Evolutionary conservation across 2,888 invertebrate species (phyloP), one percentile per base, ranked within the genome.

Genomic region (Macrophya alboannulata): DNA sequence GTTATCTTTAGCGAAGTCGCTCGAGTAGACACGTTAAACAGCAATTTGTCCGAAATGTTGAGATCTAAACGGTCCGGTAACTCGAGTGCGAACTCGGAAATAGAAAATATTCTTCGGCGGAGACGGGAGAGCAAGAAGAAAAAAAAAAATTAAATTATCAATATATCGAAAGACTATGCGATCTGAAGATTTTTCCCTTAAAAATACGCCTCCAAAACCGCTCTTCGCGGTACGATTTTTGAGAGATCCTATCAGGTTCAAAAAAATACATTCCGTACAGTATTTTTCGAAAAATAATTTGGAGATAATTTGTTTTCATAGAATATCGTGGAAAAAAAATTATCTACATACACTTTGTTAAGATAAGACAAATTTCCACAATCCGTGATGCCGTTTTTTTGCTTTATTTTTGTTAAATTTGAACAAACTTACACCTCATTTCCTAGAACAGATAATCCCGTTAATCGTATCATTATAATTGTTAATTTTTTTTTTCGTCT

Each of bases 1-100:
- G 81, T 81, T 81, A 81, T 81, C 81, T 81, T 81, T 6, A 40
- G n/a, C 81, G 17, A 59, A 81, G 37, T 62, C 62, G 37, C 62
- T 81, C 43, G 59, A 59, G 37, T 43, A 40, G 59, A 81, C n/a
- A 81, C 40, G 48, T 51, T 59, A 31, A 21, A 51, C 81, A 62
- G 37, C 21, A 43, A 62, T 59, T 81, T 31, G 59, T 81, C 81
- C 4, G 40, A 62, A 62, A 81, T 43, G 40, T 81, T 25, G 76
- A 77, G 45, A 43, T n/a, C 37, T 43, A 37, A n/a, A 72, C n/a
- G 43, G 37, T 72, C 15, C 25, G 4, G 17, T 15, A 17, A 68
- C 1, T 25, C 6, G 68, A 37, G 55, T 40, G 15, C 31, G 71
- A 2, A 40, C 17, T 71, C 71, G 12, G 17, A 4, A 68, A 10